Evolutionary conservation across 2,888 invertebrate genomes (phyloP).

Genomic region (Dasysyrphus albostriatus): DNA sequence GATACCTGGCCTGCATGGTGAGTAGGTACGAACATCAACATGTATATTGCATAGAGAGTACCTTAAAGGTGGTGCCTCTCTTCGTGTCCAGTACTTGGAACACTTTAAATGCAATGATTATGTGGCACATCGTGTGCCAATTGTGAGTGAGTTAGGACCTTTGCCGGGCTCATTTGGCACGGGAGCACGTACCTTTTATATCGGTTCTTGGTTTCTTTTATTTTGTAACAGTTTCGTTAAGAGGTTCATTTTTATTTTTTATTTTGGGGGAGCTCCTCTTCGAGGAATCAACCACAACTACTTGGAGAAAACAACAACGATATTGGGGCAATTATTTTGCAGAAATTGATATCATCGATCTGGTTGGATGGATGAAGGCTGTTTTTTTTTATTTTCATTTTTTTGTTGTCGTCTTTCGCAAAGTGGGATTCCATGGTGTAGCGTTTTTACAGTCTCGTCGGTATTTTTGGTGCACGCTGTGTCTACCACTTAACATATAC

Average conservation of each 20-base stretch:
- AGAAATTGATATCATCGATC: conserved; percentile 75
- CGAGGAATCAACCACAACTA: conserved; percentile 6
- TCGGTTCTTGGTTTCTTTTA: conserved; percentile 21
- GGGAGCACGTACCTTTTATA: conserved; percentile 52
- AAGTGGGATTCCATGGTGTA: conserved; percentile 53
- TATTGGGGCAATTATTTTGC: conserved; percentile 72
- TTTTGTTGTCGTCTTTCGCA: conserved; percentile 1
- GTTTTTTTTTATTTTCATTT: conserved; percentile 6
- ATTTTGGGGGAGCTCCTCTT: conserved; percentile 35
- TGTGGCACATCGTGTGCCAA: conserved; percentile 75
- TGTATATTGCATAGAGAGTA: neutral
- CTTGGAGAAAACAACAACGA: conserved; percentile 35
- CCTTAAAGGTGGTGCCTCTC: conserved; percentile 21
- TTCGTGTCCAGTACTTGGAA: conserved; percentile 63
- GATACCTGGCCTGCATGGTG: conserved; percentile 55
- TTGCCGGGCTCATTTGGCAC: conserved; percentile 66
- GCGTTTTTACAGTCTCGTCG: conserved; percentile 37
- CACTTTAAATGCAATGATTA: conserved; percentile 72
- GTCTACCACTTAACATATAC: conserved; percentile 62
- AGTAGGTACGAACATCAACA: neutral
- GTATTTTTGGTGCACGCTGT: conserved; percentile 33
- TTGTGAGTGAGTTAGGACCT: conserved; percentile 74
- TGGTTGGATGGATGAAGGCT: conserved; percentile 42
- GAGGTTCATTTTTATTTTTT: conserved; percentile 2
- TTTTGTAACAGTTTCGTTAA: conserved; percentile 32